Percentiles rank a stretch among this genome's conserved stretches.
Evolutionary conservation across 2,113 vertebrate species (phyloP).

Genomic region (Lepisosteus osseus): DNA sequence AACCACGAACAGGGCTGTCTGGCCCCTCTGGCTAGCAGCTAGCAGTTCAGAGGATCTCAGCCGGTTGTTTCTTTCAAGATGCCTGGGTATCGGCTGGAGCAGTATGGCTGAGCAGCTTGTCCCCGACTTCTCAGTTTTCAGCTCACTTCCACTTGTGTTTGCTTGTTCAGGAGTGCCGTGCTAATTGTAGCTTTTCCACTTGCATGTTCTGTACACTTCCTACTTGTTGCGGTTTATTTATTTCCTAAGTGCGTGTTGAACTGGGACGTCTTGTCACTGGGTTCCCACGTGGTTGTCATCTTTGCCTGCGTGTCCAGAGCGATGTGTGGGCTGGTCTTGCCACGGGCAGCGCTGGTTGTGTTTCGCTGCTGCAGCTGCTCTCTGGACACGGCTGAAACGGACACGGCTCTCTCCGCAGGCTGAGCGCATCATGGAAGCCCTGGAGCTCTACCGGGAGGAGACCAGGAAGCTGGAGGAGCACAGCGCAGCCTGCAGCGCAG

Average conservation of each 20-base stretch:
- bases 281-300: background rate
- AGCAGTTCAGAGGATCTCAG: too few relatives aligned
- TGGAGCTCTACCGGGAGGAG: constrained; percentile 86
- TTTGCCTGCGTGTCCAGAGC: background rate
- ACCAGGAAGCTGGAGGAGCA: constrained; percentile 78
- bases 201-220: too few relatives aligned
- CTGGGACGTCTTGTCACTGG: too few relatives aligned
- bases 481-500: constrained; percentile 72
- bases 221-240: too few relatives aligned
- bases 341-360: background rate
- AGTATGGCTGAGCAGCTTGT: too few relatives aligned
- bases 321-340: fast-evolving
- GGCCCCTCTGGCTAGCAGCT: too few relatives aligned
- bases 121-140: background rate
- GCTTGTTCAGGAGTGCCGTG: background rate
- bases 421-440: constrained; percentile 92
- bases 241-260: too few relatives aligned
- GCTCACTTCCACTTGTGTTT: background rate
- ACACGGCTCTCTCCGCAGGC: constrained; percentile 63
- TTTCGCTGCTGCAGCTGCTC: background rate
- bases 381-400: background rate
- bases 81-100: too few relatives aligned
- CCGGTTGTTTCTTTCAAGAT: too few relatives aligned
- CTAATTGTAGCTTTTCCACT: too few relatives aligned
- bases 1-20: too few relatives aligned